These are phyloP conservation scores for Syrphus vitripennis DNA, from an alignment of 2,888 invertebrate species.

Conservation along the genomic window DNA sequence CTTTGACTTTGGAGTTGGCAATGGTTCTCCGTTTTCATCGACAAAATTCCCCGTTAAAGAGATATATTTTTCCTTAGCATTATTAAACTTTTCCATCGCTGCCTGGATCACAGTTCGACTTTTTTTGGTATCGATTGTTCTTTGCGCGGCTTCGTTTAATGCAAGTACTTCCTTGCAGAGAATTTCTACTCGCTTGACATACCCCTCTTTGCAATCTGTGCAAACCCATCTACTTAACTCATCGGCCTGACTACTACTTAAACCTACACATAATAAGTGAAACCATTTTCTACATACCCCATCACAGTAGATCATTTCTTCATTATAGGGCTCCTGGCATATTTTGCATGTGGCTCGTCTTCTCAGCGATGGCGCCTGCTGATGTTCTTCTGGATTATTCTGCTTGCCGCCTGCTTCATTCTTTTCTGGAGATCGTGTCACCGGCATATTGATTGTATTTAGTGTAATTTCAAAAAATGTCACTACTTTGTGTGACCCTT, in stretches of 20 bases:
- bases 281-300: constrained; percentile 11
- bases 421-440: background rate
- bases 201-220: background rate
- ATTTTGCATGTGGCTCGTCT: background rate
- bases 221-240: background rate
- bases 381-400: background rate
- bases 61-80: background rate
- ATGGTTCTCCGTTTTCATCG: background rate
- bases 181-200: background rate
- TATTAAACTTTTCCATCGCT: background rate
- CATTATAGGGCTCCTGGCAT: background rate
- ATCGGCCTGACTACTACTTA: background rate
- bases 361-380: background rate
- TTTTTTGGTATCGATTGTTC: background rate
- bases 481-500: background rate
- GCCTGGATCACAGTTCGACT: background rate
- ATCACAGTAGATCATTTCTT: background rate
- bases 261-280: background rate
- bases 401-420: background rate
- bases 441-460: background rate
- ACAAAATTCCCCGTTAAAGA: background rate
- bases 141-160: background rate
- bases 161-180: background rate
- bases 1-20: background rate
- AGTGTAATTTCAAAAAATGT: background rate